Evolutionary conservation across 2,888 invertebrate genomes (phyloP).

Genomic region (Scaptomyza cyrtandrae): DNA sequence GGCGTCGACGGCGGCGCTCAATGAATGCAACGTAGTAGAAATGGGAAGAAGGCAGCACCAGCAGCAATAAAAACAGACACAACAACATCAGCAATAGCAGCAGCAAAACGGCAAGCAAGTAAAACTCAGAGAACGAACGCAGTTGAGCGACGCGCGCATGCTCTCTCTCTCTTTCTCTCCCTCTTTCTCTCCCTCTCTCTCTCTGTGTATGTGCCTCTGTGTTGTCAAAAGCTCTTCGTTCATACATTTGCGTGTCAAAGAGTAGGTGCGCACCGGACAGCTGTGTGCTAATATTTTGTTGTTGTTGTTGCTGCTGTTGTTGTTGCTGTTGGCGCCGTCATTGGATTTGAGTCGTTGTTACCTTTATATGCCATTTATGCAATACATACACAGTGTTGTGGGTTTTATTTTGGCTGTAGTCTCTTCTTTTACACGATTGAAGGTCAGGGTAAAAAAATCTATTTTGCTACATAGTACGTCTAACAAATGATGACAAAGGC

Average conservation of each 20-base stretch:
- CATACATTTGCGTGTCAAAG: conserved; percentile 46
- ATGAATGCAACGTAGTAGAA: conserved; percentile 67
- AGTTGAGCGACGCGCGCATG: conserved; percentile 61
- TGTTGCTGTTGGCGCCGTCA: conserved; percentile 14
- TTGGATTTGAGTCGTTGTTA: conserved; percentile 28
- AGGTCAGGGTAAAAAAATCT: conserved; percentile 11
- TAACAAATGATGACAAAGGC: neutral
- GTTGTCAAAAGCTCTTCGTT: conserved; percentile 46
- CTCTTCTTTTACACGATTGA: conserved; percentile 25
- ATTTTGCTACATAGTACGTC: neutral
- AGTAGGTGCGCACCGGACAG: conserved; percentile 44
- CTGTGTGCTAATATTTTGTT: conserved; percentile 28
- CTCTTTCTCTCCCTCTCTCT: conserved; percentile 30
- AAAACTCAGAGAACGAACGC: conserved; percentile 44
- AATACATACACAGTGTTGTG: conserved; percentile 50
- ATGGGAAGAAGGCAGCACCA: conserved; percentile 64
- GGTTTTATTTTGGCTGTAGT: conserved; percentile 19
- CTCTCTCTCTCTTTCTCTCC: conserved; percentile 42
- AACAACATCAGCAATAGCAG: conserved; percentile 27
- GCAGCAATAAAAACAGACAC: conserved; percentile 10
- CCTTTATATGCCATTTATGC: conserved; percentile 62
- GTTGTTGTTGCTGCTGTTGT: conserved; percentile 19
- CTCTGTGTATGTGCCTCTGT: conserved; percentile 6
- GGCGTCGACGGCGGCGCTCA: conserved; percentile 46
- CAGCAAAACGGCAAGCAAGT: conserved; percentile 20